Percentiles rank a stretch among this genome's conserved stretches.
These are phyloP conservation scores for Onthophagus sagittarius DNA, from an alignment of 2,888 invertebrate species.

Conservation along the genomic window DNA sequence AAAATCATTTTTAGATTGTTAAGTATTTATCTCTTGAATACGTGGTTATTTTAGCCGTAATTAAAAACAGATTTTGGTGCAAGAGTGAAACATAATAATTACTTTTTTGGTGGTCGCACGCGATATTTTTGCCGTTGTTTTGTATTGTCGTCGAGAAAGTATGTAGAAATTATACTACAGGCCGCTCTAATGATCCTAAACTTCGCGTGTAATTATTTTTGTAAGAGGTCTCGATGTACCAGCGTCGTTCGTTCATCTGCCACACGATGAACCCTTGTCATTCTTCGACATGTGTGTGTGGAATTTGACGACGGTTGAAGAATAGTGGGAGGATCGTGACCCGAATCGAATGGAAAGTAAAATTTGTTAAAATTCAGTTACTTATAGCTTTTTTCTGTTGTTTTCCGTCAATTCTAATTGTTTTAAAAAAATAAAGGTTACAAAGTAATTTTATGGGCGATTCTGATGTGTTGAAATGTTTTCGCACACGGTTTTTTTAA, in stretches of 20 bases:
- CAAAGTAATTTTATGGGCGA: too few species aligned
- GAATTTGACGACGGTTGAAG: neutral
- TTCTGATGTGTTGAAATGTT: too few species aligned
- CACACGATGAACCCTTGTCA: neutral
- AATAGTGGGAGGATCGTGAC: neutral
- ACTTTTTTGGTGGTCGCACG: neutral
- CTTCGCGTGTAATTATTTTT: neutral
- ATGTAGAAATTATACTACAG: neutral
- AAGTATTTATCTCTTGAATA: neutral
- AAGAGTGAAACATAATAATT: neutral
- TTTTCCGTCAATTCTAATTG: too few species aligned
- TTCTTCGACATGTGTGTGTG: neutral
- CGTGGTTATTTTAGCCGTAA: neutral
- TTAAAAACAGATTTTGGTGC: neutral
- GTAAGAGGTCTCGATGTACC: neutral
- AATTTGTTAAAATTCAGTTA: neutral
- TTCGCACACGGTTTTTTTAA: too few species aligned
- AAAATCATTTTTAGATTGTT: neutral
- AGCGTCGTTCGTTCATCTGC: neutral
- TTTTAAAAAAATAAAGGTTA: neutral
- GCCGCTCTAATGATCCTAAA: neutral
- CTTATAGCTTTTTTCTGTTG: neutral
- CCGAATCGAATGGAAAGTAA: neutral
- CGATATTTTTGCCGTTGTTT: neutral
- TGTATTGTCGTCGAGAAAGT: neutral